Conservation (phyloP, 1,140 invertebrate genomes). For the Drosophila sp. region DNA sequence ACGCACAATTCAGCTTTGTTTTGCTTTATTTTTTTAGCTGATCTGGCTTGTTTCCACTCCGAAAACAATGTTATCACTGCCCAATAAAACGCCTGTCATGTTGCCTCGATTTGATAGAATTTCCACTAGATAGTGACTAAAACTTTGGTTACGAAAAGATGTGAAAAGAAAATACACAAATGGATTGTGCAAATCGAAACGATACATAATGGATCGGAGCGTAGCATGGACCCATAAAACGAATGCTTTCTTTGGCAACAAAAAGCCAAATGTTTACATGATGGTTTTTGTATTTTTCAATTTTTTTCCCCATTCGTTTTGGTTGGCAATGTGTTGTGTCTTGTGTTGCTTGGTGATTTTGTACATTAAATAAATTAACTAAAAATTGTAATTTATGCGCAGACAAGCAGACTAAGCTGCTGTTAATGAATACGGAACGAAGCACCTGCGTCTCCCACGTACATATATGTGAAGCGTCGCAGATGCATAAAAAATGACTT, state of each 20-base stretch:
- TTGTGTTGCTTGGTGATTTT: conserved; percentile 30
- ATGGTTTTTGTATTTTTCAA: conserved; percentile 32
- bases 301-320: conserved; percentile 27
- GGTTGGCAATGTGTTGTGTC: conserved; percentile 25
- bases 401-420: conserved; percentile 37
- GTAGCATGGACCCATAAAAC: conserved; percentile 25
- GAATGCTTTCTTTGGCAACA: conserved; percentile 56
- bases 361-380: conserved; percentile 42
- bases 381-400: conserved; percentile 53
- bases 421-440: conserved; percentile 56
- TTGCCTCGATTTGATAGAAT: too few relatives aligned
- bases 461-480: conserved; percentile 12
- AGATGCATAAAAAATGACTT: conserved; percentile 63
- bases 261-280: conserved; percentile 26
- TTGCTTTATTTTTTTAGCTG: too few relatives aligned
- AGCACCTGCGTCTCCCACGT: conserved; percentile 20
- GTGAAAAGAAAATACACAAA: too few relatives aligned
- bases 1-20: too few relatives aligned
- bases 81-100: too few relatives aligned
- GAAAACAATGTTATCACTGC: too few relatives aligned
- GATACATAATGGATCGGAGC: not conserved
- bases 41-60: too few relatives aligned
- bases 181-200: conserved; percentile 18
- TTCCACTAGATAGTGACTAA: too few relatives aligned
- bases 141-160: too few relatives aligned